Percentiles rank a stretch among this genome's conserved stretches.
Evolutionary conservation across 2,888 invertebrate species (phyloP).

Genomic region (Lasioglossum lativentre): DNA sequence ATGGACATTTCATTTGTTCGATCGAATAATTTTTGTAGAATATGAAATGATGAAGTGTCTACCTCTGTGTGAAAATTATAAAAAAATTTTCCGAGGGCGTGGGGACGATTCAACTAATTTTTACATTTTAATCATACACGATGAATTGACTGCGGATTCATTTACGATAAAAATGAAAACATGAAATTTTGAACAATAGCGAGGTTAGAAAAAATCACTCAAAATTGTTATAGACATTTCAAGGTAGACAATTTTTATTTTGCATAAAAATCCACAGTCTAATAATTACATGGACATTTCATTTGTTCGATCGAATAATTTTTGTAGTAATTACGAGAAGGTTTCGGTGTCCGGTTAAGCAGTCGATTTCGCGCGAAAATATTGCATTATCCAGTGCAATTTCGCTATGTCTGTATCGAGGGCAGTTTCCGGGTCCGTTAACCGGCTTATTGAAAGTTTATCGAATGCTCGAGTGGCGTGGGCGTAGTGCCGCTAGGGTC

Average conservation of each 20-base stretch:
- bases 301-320: neutral
- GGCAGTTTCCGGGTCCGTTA: neutral
- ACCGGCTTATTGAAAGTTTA: constrained; percentile 40
- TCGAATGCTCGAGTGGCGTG: constrained; percentile 7
- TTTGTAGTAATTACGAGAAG: neutral
- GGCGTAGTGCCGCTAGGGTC: neutral
- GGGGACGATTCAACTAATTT: too few relatives aligned
- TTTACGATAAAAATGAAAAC: too few relatives aligned
- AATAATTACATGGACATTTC: neutral
- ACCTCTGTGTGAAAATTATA: too few relatives aligned
- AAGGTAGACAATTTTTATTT: too few relatives aligned
- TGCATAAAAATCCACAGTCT: too few relatives aligned
- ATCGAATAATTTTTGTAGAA: neutral
- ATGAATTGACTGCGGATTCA: too few relatives aligned
- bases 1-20: neutral
- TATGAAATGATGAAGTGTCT: too few relatives aligned
- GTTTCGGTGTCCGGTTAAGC: neutral
- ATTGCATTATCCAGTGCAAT: neutral
- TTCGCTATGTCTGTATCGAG: neutral
- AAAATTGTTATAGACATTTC: too few relatives aligned
- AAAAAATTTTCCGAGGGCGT: too few relatives aligned
- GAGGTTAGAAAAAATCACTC: too few relatives aligned
- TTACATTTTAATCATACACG: too few relatives aligned
- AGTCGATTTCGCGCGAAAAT: neutral
- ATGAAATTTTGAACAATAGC: too few relatives aligned